Evolutionary conservation across 2,797 vertebrate species (phyloP).

Genomic region (Mus caroli): DNA sequence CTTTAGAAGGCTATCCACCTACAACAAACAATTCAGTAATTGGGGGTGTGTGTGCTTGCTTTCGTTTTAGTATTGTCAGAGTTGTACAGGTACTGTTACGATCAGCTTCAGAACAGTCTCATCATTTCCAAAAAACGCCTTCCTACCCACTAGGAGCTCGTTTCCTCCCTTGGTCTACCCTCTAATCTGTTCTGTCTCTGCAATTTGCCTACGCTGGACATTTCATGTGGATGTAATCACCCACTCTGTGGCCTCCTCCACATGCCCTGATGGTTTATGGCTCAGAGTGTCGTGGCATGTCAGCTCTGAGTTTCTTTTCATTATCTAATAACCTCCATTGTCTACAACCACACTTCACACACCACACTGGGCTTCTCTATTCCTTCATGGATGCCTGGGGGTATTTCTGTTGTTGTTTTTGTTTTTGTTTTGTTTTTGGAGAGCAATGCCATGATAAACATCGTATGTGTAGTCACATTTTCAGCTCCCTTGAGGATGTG

Average conservation of each 20-base stretch:
- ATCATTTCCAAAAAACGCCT: neutral
- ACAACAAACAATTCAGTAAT: neutral
- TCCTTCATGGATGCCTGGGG: neutral
- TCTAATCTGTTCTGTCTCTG: neutral
- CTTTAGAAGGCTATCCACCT: neutral
- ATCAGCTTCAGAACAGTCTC: conserved; percentile 26
- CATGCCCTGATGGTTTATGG: neutral
- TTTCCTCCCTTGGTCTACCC: neutral
- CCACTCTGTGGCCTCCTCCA: neutral
- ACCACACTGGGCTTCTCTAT: neutral
- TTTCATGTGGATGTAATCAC: neutral
- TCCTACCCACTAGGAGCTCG: neutral
- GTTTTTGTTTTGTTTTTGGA: neutral
- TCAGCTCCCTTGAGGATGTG: neutral
- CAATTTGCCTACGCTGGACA: neutral
- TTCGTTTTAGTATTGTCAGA: neutral
- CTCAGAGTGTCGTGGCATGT: neutral
- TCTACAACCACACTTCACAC: neutral
- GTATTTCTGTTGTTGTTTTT: neutral
- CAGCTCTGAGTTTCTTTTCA: neutral
- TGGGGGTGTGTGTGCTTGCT: neutral
- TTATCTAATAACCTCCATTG: neutral
- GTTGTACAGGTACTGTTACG: neutral
- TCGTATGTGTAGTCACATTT: neutral
- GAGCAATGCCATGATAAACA: neutral